Conservation (phyloP, 2,888 invertebrate species). For the Fissipunctia ypsillon region DNA sequence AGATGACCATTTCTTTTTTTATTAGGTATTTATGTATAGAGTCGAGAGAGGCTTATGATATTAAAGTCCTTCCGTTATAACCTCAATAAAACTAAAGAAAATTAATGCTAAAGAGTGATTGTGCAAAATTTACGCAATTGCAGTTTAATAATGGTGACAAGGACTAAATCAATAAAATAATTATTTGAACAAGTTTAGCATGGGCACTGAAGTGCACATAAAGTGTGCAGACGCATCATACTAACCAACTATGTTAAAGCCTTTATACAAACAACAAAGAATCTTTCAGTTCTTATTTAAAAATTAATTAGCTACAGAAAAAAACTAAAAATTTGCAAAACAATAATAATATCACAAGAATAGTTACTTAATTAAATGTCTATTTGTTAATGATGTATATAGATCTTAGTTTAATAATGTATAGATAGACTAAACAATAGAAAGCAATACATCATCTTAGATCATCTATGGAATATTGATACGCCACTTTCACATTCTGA, state of each 20-base stretch:
- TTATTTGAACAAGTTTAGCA: slow-evolving; percentile 8
- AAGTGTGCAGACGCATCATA: not conserved
- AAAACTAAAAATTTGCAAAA: not conserved
- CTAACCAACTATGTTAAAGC: not conserved
- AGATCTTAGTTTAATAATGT: slow-evolving; percentile 3
- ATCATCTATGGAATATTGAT: slow-evolving; percentile 47
- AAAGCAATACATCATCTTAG: slow-evolving; percentile 49
- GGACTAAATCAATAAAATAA: slow-evolving; percentile 28
- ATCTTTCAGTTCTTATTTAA: not conserved
- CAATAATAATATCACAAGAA: not conserved
- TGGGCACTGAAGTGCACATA: not conserved
- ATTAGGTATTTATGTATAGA: not conserved
- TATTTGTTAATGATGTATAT: not conserved
- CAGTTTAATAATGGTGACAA: slow-evolving; percentile 37
- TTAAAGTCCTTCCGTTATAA: not conserved
- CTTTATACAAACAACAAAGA: not conserved
- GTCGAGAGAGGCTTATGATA: not conserved
- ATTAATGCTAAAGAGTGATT: slow-evolving; percentile 19
- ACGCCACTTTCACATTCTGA: slow-evolving; percentile 61
- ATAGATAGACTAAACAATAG: slow-evolving; percentile 40
- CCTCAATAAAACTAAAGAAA: not conserved
- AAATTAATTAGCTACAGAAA: not conserved
- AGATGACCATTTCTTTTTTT: not conserved
- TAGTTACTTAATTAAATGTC: not conserved
- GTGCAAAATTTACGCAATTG: slow-evolving; percentile 19